Evolutionary conservation across 1,140 invertebrate genomes (phyloP).

Genomic region (Amphibalanus amphitrite): DNA sequence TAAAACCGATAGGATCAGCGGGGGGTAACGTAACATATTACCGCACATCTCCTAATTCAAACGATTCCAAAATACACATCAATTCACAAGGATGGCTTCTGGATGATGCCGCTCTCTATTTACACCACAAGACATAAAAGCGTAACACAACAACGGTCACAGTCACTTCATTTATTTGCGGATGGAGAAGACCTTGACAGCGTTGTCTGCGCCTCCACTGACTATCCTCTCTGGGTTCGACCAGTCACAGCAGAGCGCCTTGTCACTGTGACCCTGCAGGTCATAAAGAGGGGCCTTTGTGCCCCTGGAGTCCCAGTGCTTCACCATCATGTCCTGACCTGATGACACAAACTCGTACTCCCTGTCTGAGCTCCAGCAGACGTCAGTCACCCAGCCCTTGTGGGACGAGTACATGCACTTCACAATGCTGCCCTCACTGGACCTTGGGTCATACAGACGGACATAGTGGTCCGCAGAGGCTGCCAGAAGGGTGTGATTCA

Average conservation of each 20-base stretch:
- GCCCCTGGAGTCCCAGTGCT: constrained; percentile 90
- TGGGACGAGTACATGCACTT: constrained; percentile 80
- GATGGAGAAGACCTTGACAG: constrained; percentile 71
- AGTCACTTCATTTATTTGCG: constrained; percentile 21
- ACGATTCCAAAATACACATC: too few relatives aligned
- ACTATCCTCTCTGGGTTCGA: constrained; percentile 64
- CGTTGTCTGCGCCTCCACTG: constrained; percentile 85
- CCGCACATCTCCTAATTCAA: too few relatives aligned
- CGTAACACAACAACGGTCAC: background rate
- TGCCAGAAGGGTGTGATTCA: constrained; percentile 55
- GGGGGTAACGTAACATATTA: too few relatives aligned
- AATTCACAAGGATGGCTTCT: too few relatives aligned
- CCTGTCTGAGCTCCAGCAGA: constrained; percentile 70
- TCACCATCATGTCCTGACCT: constrained; percentile 73
- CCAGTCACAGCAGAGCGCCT: constrained; percentile 88
- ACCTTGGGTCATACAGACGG: constrained; percentile 76
- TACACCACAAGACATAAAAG: too few relatives aligned
- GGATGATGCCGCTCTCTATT: too few relatives aligned
- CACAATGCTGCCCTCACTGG: constrained; percentile 57
- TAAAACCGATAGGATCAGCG: too few relatives aligned
- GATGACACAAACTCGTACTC: constrained; percentile 83
- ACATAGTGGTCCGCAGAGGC: constrained; percentile 79
- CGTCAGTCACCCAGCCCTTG: constrained; percentile 72
- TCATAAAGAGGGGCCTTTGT: constrained; percentile 83
- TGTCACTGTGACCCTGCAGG: constrained; percentile 82